A percentile compares a stretch with the other conserved stretches of the same genome.
Evolutionary conservation across 1,140 invertebrate species (phyloP).

Genomic region (Rhysida immarginata): DNA sequence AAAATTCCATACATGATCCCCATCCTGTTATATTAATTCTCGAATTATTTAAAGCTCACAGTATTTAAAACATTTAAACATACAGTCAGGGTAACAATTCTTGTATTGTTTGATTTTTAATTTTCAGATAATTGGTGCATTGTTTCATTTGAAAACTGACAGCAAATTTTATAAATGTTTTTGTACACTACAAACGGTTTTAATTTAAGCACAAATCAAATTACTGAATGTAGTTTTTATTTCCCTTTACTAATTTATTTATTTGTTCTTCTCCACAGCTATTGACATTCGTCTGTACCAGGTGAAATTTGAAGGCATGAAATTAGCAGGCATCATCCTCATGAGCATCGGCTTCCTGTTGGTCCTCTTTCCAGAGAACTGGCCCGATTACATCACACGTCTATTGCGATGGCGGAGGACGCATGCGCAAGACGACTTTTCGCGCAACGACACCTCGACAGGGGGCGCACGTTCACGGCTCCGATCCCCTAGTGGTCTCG

Average conservation of each 20-base stretch:
- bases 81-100: no score
- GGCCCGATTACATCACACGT: conserved; percentile 82
- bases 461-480: conserved; percentile 55
- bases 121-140: no score
- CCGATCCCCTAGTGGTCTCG: conserved; percentile 67
- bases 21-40: no score
- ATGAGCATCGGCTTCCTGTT: conserved; percentile 81
- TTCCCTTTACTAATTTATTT: neutral
- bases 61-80: no score
- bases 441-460: conserved; percentile 43
- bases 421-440: conserved; percentile 25
- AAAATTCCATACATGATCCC: no score
- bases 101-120: no score
- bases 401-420: conserved; percentile 63
- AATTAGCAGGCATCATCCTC: conserved; percentile 76
- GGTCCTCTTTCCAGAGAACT: conserved; percentile 87
- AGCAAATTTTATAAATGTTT: no score
- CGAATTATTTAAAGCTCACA: no score
- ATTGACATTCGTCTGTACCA: conserved; percentile 71
- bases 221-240: no score
- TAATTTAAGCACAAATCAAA: no score
- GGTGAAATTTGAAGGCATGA: conserved; percentile 79
- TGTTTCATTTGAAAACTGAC: no score
- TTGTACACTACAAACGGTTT: no score
- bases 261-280: conserved; percentile 37